Evolutionary conservation across 1,140 invertebrate genomes (phyloP).

Genomic region (Araneus ventricosus): DNA sequence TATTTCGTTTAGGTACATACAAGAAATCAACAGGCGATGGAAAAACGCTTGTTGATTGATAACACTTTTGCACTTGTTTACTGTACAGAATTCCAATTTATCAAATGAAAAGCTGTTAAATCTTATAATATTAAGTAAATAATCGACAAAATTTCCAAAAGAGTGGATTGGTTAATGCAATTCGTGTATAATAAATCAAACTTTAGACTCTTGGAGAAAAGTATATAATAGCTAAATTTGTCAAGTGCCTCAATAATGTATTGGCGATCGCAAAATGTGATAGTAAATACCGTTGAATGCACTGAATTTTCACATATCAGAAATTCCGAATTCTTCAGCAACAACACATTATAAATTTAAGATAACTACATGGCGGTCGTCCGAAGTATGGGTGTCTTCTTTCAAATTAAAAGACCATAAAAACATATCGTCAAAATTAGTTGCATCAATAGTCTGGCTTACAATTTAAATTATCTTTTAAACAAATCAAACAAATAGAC

Average conservation of each 20-base stretch:
- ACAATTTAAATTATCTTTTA: no score
- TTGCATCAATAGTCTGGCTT: no score
- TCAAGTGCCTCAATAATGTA: slow-evolving; percentile 1
- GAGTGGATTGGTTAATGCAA: no score
- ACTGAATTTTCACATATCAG: neutral
- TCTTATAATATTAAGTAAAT: no score
- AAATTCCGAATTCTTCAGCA: neutral
- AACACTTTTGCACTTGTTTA: neutral
- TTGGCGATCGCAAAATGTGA: neutral
- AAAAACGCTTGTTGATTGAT: neutral
- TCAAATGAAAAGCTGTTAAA: no score
- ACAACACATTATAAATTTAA: neutral
- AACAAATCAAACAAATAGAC: no score
- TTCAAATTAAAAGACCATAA: neutral
- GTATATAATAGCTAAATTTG: neutral
- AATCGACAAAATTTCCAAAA: no score
- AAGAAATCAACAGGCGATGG: neutral
- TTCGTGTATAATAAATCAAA: neutral
- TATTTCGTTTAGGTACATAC: neutral
- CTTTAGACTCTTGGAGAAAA: neutral
- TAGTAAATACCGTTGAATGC: neutral
- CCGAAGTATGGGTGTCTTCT: neutral
- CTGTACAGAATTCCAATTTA: no score
- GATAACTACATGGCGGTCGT: neutral
- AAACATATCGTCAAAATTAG: neutral